These are phyloP conservation scores for Drosophila melanocephala DNA, from an alignment of 2,888 invertebrate species.

Conservation along the genomic window DNA sequence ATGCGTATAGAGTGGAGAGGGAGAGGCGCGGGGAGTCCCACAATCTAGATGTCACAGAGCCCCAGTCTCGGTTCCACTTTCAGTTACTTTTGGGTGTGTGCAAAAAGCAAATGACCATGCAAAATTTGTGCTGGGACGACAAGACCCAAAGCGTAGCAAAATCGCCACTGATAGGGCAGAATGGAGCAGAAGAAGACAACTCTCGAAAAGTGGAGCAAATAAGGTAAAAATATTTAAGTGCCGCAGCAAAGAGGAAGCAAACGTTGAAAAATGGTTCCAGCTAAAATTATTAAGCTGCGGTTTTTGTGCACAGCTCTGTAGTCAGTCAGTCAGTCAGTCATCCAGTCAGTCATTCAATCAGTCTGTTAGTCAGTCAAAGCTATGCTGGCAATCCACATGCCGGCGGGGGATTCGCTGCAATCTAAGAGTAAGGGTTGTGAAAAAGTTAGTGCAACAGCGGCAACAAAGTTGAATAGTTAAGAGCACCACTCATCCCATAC, in stretches of 20 bases:
- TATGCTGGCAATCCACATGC: conserved; percentile 10
- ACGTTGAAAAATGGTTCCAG: conserved; percentile 48
- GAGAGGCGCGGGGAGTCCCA: neutral
- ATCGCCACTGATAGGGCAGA: conserved; percentile 41
- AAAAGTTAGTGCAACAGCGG: conserved; percentile 11
- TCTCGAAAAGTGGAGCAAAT: conserved; percentile 72
- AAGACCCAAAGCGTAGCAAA: conserved; percentile 43
- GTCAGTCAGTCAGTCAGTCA: conserved; percentile 35
- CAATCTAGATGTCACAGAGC: conserved; percentile 63
- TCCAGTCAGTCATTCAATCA: conserved; percentile 17
- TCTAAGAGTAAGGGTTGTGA: neutral
- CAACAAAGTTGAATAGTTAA: conserved; percentile 70
- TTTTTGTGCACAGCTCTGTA: conserved; percentile 41
- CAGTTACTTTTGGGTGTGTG: conserved; percentile 27
- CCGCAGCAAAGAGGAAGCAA: conserved; percentile 55
- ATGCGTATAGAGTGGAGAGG: conserved; percentile 32
- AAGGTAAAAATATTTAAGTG: conserved; percentile 79
- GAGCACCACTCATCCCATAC: conserved; percentile 57
- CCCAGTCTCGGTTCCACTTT: conserved; percentile 1
- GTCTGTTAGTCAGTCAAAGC: conserved; percentile 12
- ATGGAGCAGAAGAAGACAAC: conserved; percentile 15
- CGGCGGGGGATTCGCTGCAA: conserved; percentile 9
- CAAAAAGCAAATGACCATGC: conserved; percentile 73
- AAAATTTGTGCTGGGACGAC: conserved; percentile 58
- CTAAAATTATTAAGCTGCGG: conserved; percentile 73